phyloP scores from a whole-genome alignment of 2,113 vertebrate genomes.

The Hydropotes inermis region DNA sequence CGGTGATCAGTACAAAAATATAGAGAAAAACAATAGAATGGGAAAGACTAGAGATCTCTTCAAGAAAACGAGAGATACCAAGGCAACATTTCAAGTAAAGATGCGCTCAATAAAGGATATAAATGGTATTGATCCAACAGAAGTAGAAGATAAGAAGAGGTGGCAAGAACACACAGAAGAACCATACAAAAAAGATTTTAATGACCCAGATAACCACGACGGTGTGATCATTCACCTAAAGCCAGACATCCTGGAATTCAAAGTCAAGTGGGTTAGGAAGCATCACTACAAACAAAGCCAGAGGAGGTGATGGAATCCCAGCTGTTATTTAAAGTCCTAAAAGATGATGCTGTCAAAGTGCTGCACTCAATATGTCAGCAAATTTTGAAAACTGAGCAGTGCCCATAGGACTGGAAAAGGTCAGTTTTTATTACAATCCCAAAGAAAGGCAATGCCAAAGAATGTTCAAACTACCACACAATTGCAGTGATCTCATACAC shows the following conservation, averaged over 20 bases:
- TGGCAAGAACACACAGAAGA: not conserved
- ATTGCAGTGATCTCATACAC: not conserved
- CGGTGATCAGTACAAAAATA: not conserved
- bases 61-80: not conserved
- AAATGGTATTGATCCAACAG: not conserved
- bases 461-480: not conserved
- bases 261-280: not conserved
- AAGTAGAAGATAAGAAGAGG: not conserved
- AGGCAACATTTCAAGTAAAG: not conserved
- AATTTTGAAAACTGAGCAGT: not conserved
- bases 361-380: not conserved
- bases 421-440: not conserved
- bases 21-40: not conserved
- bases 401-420: not conserved
- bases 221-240: not conserved
- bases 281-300: not conserved
- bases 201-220: not conserved
- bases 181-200: not conserved
- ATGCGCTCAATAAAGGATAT: not conserved
- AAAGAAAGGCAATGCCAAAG: not conserved
- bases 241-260: not conserved
- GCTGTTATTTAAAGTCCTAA: not conserved
- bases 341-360: not conserved
- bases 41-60: not conserved
- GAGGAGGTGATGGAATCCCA: not conserved